Conservation (phyloP, 2,797 vertebrate species). For the Luscinia megarhynchos region DNA sequence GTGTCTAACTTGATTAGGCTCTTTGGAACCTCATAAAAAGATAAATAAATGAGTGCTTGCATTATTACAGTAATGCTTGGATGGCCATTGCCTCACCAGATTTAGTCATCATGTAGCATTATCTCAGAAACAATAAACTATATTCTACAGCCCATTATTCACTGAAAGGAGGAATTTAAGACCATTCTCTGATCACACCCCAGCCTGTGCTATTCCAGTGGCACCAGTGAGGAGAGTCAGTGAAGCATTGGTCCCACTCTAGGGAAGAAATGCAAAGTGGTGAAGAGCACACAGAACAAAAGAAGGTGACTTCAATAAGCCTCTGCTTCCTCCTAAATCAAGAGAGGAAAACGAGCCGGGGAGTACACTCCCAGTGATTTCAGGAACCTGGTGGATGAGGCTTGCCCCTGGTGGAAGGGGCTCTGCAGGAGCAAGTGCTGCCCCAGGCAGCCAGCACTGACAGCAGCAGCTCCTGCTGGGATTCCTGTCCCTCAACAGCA, state of each 20-base stretch:
- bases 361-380: not conserved
- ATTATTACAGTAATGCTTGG: constrained; percentile 34
- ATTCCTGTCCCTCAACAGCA: not conserved
- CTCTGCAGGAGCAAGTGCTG: not conserved
- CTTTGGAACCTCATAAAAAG: constrained; percentile 35
- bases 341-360: not conserved
- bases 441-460: not conserved
- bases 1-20: constrained; percentile 18
- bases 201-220: not conserved
- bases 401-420: not conserved
- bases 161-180: not conserved
- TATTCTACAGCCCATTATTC: constrained; percentile 26
- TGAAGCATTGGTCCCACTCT: accelerated
- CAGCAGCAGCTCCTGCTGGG: not conserved
- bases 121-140: constrained; percentile 25
- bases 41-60: constrained; percentile 48
- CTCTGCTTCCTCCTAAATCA: not conserved
- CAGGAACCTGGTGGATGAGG: not conserved
- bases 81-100: constrained; percentile 33
- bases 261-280: not conserved
- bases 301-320: not conserved
- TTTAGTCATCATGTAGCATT: constrained; percentile 2
- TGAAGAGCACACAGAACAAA: not conserved
- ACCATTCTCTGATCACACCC: not conserved
- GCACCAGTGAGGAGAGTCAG: not conserved